These are phyloP conservation scores for Podarcis lilfordi DNA, from an alignment of 2,797 vertebrate genomes.

Conservation along the genomic window DNA sequence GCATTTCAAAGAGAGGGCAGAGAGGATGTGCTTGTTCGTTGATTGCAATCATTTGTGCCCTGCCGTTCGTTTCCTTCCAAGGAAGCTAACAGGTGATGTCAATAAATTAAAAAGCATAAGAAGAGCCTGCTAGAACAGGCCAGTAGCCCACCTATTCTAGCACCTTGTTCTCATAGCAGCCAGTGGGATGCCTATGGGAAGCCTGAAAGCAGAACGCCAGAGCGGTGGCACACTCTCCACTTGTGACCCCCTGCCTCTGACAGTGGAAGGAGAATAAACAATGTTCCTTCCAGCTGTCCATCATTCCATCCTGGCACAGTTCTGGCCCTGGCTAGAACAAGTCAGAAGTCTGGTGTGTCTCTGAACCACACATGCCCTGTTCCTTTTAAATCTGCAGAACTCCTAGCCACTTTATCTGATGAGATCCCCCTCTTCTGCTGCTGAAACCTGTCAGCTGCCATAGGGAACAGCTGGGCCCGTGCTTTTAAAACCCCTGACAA, in stretches of 20 bases:
- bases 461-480: not conserved
- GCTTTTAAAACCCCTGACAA: not conserved
- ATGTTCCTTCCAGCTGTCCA: not conserved
- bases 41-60: no score
- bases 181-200: no score
- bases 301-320: not conserved
- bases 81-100: no score
- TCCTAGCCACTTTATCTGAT: not conserved
- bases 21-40: not conserved
- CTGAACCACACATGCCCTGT: not conserved
- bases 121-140: no score
- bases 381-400: not conserved
- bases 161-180: no score
- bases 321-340: not conserved
- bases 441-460: not conserved
- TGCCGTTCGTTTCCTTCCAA: no score
- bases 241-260: no score
- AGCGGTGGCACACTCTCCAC: no score
- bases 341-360: not conserved
- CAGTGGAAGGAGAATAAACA: not conserved
- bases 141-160: no score
- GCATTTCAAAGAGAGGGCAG: no score
- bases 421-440: not conserved
- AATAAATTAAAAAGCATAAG: no score
- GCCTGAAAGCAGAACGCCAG: no score